Evolutionary conservation across 2,797 vertebrate species (phyloP).

Genomic region (Uromys caudimaculatus): DNA sequence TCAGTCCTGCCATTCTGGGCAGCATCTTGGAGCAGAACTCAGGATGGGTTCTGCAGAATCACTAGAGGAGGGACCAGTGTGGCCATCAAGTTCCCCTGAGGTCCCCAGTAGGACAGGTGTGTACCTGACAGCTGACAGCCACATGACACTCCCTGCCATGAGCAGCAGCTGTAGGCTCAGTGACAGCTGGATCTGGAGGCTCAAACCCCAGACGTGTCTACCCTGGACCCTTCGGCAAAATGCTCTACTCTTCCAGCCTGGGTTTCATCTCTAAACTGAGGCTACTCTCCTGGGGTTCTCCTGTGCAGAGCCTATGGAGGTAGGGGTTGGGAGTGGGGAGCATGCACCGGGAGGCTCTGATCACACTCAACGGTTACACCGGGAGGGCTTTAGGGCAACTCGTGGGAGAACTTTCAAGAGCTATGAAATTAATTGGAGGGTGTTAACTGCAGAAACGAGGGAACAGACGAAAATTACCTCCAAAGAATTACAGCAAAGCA

Average conservation of each 20-base stretch:
- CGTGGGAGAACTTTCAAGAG: conserved; percentile 67
- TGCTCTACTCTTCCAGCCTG: neutral
- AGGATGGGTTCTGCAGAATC: neutral
- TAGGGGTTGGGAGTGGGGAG: neutral
- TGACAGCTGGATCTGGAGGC: neutral
- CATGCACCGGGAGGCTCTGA: neutral
- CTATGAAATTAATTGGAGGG: conserved; percentile 72
- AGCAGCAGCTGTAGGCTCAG: neutral
- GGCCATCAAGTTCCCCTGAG: neutral
- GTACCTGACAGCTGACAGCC: neutral
- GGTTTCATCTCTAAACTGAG: neutral
- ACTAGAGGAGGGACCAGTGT: neutral
- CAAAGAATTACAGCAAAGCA: conserved; percentile 67
- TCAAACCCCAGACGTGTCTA: neutral
- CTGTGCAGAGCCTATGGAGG: neutral
- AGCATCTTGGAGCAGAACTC: neutral
- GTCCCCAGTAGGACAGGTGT: neutral
- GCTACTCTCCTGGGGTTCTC: neutral
- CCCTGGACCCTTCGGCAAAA: neutral
- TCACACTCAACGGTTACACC: neutral
- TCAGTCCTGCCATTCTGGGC: neutral
- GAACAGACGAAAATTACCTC: conserved; percentile 67
- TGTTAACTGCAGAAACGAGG: conserved; percentile 70
- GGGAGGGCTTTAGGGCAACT: conserved; percentile 48
- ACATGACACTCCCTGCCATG: neutral